These are phyloP conservation scores for Ivindomyrus marchei DNA, from an alignment of 2,113 vertebrate genomes.

Conservation along the genomic window DNA sequence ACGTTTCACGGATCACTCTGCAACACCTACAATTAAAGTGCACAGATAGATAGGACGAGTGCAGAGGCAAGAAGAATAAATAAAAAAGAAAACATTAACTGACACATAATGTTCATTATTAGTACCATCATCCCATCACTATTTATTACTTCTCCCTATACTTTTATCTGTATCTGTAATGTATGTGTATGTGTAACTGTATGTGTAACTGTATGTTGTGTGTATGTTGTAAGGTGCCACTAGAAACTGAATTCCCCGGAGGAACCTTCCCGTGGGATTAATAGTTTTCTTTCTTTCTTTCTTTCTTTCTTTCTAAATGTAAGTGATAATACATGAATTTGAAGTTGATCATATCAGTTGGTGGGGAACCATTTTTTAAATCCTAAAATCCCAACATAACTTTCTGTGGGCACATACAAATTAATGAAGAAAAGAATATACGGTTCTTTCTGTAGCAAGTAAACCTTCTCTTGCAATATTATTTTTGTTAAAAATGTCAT, in stretches of 20 bases:
- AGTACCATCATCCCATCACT: no score
- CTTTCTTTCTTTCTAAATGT: background rate
- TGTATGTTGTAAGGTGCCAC: no score
- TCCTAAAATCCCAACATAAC: background rate
- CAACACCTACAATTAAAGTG: background rate
- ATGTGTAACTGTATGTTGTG: no score
- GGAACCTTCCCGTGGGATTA: no score
- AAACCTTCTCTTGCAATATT: background rate
- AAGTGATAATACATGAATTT: background rate
- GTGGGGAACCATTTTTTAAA: background rate
- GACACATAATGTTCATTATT: background rate
- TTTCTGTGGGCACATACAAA: background rate
- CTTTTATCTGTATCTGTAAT: no score
- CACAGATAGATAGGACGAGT: background rate
- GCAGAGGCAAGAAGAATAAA: background rate
- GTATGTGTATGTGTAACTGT: no score
- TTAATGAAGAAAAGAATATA: background rate
- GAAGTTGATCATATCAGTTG: background rate
- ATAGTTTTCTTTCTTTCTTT: no score
- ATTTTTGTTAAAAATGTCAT: background rate
- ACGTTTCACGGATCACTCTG: background rate
- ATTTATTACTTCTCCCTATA: no score
- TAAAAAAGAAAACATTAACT: background rate
- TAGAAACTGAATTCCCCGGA: no score
- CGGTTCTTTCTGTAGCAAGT: background rate